Evolutionary conservation across 2,113 vertebrate genomes (phyloP).

Genomic region (Dipodomys stephensi): DNA sequence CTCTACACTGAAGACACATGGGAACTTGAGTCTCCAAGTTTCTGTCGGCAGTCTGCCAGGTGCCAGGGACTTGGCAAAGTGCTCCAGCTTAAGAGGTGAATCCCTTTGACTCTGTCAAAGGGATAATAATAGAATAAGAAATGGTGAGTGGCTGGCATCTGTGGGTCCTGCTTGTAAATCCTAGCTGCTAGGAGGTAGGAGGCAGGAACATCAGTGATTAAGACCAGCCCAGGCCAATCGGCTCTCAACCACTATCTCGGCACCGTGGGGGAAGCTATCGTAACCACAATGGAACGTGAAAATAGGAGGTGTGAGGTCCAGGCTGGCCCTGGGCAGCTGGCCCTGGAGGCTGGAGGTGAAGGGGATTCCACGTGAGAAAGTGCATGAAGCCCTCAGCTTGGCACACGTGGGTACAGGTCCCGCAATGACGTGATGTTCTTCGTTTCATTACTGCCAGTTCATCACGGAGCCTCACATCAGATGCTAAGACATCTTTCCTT

Average conservation of each 20-base stretch:
- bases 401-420: too few species aligned
- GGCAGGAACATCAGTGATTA: not conserved
- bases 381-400: not conserved
- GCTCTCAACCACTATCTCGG: too few species aligned
- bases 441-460: not conserved
- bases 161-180: not conserved
- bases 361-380: not conserved
- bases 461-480: not conserved
- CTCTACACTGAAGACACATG: not conserved
- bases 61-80: not conserved
- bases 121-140: not conserved
- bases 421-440: not conserved
- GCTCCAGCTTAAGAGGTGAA: not conserved
- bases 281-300: too few species aligned
- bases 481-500: not conserved
- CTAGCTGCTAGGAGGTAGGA: not conserved
- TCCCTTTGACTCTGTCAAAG: not conserved
- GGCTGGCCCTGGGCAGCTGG: not conserved
- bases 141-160: not conserved
- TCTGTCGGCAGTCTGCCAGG: fast-evolving
- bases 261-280: too few species aligned
- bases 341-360: not conserved
- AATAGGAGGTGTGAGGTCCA: too few species aligned
- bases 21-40: not conserved
- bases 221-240: not conserved